These are phyloP conservation scores for Ennomos erosarius DNA, from an alignment of 2,888 invertebrate genomes.

Conservation along the genomic window DNA sequence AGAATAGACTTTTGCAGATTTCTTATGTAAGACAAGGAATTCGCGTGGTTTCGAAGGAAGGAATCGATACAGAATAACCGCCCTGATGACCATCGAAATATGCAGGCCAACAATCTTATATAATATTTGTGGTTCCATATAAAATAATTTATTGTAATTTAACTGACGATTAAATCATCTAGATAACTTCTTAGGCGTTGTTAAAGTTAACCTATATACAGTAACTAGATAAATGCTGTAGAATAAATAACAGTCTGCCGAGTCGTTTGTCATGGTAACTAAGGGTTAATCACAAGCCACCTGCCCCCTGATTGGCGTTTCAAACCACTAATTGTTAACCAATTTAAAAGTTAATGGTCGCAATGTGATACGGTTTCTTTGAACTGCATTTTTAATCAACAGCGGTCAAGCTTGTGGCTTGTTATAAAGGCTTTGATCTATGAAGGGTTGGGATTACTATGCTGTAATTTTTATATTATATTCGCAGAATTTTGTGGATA, in stretches of 20 bases:
- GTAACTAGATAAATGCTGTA: conserved; percentile 14
- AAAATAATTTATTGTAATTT: neutral
- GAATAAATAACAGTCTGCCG: conserved; percentile 47
- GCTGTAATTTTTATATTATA: no score
- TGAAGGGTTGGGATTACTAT: no score
- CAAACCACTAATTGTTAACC: conserved; percentile 63
- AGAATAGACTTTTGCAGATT: no score
- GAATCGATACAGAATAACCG: no score
- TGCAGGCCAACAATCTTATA: no score
- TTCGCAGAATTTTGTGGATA: no score
- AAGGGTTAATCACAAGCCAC: conserved; percentile 62
- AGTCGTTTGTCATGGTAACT: conserved; percentile 70
- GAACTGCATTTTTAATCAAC: conserved; percentile 33
- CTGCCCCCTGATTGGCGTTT: conserved; percentile 64
- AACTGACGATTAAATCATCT: neutral
- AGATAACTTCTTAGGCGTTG: neutral
- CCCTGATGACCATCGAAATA: no score
- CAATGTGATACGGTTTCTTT: conserved; percentile 34
- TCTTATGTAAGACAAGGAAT: no score
- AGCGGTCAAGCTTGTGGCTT: conserved; percentile 13
- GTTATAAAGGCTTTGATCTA: conserved; percentile 8
- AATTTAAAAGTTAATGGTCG: conserved; percentile 60
- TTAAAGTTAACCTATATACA: no score
- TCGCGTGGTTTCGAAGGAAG: no score
- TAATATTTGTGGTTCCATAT: neutral